A percentile compares a stretch with the other conserved stretches of the same genome.
phyloP scores from a whole-genome alignment of 2,113 vertebrate species.

The Sphyrna mokarran region DNA sequence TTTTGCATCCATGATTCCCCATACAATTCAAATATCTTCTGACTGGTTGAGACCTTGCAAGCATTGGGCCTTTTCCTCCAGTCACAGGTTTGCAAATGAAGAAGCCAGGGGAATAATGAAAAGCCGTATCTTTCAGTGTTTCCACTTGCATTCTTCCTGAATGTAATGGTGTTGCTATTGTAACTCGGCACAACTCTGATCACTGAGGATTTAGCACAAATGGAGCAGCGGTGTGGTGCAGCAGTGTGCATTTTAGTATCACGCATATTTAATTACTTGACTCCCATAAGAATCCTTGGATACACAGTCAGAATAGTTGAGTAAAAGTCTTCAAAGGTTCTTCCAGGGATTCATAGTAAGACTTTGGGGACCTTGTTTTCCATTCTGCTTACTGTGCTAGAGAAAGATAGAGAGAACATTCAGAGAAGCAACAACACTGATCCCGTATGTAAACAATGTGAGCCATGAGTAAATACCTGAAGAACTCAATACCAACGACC shows the following conservation, averaged over 20 bases:
- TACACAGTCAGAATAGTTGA: neutral
- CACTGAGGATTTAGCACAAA: neutral
- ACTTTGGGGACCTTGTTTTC: neutral
- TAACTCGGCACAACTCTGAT: neutral
- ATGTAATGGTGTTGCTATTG: neutral
- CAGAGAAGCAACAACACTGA: conserved; percentile 3
- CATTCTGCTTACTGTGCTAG: neutral
- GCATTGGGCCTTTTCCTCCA: neutral
- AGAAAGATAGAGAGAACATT: neutral
- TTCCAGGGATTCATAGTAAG: neutral
- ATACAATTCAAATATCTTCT: neutral
- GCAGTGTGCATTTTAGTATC: neutral
- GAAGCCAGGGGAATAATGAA: neutral
- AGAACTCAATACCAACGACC: neutral
- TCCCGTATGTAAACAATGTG: neutral
- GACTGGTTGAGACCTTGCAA: neutral
- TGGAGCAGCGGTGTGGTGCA: neutral
- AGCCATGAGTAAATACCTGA: neutral
- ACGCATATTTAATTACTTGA: neutral
- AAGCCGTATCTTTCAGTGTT: neutral
- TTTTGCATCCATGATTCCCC: neutral
- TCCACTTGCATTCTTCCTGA: neutral
- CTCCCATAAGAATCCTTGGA: neutral
- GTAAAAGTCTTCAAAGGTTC: neutral
- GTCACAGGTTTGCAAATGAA: neutral